Evolutionary conservation across 2,888 invertebrate genomes (phyloP), one percentile per base, ranked within the genome.

Genomic region (Dorcus parallelipipedus): DNA sequence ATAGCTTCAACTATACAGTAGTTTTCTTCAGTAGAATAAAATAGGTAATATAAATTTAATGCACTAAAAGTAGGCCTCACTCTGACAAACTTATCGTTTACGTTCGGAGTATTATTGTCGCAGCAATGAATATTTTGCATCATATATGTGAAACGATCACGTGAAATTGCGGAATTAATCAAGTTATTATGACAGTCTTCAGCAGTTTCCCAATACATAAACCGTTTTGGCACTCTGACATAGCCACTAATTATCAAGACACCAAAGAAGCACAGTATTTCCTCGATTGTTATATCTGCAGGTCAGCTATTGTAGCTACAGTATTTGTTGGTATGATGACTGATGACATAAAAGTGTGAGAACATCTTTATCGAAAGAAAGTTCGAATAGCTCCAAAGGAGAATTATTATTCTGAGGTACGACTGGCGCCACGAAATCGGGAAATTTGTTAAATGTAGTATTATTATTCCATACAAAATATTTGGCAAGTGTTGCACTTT

Each of bases 1-100:
- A 73, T 71, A 5, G 67, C 62, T 59, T 73, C 73, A 62, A 72
- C 73, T 58, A 71, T 56, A 59, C 67, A 66, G 55, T 65, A 61
- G 56, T 67, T 52, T 57, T 69, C 63, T 62, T 70, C 70, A 54
- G 64, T 50, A 49, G 64, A n/a, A n/a, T n/a, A n/a, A n/a, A n/a
- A n/a, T n/a, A n/a, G n/a, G n/a, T n/a, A n/a, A n/a, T n/a, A n/a
- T n/a, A n/a, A n/a, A n/a, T n/a, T n/a, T n/a, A n/a, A n/a, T n/a
- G 49, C 42, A 8, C 60, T 52, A 49, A 63, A 65, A 6, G 67
- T 42, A 47, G 68, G 69, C 3, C 65, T 63, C 17, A 68, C 63
- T 61, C 69, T 68, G 7, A 59, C 59, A 40, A 67, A 67, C 56
- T 64, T 66, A 52, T 70, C 69, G 26, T 55, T 47, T 51, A 38